Evolutionary conservation across 2,888 invertebrate genomes (phyloP), one percentile per base, ranked within the genome.

Genomic region (Cryptophagus acutangulus): DNA sequence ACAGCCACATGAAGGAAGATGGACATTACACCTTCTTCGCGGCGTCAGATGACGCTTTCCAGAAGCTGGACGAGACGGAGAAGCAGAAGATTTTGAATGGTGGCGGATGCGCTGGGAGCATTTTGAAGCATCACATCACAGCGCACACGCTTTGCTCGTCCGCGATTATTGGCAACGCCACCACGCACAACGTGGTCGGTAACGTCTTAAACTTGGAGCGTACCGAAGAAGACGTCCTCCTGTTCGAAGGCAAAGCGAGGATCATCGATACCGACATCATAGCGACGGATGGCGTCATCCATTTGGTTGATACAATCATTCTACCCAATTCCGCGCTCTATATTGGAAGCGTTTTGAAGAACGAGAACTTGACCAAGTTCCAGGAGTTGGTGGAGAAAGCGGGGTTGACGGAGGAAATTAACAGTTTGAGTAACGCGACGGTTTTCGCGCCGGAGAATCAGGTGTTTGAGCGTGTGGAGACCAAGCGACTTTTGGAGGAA

Each of bases 261-360:
- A 72, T 82, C 16, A 61, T 74, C 4, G 74, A 73, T 40, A 63
- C 71, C 2, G 84, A 85, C 59, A 68, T 78, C 17, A 75, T 85
- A 66, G 82, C 76, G 8, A 81, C 78, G 1, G 84, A 86, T 65
- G 86, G 85, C n/a, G 82, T 85, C 2, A 60, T 86, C 17, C 82
- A 85, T 61, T 70, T 81, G 17, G 74, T 85, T 46, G 82, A 84
- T 54, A 73, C 74, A 2, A 74, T 84, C 16, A 61, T 84, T 30
- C 73, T 82, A 37, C 82, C 83, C 1, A 76, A 81, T 46, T 74
- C 77, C 58, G 69, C 69, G 16, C 46, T 67, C 14, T 63, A 65
- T 40, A 58, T 69, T 40, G 63, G 61, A 15, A 65, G 62, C 12
- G 69, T 79, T 2, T 69, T 83, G 49, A 69, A 75, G 39, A 74